Evolutionary conservation across 2,797 vertebrate genomes (phyloP).

Genomic region (Pygocentrus nattereri): DNA sequence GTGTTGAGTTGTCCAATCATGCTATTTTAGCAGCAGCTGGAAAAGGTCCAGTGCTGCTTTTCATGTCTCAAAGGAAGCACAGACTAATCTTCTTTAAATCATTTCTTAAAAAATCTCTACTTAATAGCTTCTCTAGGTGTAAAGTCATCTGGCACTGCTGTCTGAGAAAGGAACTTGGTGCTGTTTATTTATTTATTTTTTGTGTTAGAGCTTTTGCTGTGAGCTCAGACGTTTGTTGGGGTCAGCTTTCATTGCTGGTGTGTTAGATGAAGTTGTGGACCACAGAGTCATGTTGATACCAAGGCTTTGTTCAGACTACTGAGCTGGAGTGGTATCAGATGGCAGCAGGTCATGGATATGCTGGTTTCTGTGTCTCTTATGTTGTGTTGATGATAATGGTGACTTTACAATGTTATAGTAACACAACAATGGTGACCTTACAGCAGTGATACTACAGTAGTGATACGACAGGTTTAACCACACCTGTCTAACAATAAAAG

Average conservation of each 20-base stretch:
- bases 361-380: background rate
- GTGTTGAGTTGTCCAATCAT: too few species aligned
- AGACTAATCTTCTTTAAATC: too few species aligned
- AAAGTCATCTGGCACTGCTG: background rate
- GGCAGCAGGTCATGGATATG: background rate
- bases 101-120: too few species aligned
- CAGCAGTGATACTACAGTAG: background rate
- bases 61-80: too few species aligned
- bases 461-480: background rate
- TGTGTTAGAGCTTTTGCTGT: background rate
- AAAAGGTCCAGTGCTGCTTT: too few species aligned
- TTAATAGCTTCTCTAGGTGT: background rate
- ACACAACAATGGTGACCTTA: too few species aligned
- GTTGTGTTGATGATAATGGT: background rate
- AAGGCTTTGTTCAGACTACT: background rate
- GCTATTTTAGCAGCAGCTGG: too few species aligned
- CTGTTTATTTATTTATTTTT: background rate
- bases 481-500: background rate
- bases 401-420: background rate
- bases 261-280: constrained; percentile 19
- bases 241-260: constrained; percentile 5
- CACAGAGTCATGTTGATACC: background rate
- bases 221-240: background rate
- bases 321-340: constrained; percentile 12
- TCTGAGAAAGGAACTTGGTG: background rate